These are phyloP conservation scores for Perithous albicinctus DNA, from an alignment of 2,888 invertebrate genomes.

Conservation along the genomic window DNA sequence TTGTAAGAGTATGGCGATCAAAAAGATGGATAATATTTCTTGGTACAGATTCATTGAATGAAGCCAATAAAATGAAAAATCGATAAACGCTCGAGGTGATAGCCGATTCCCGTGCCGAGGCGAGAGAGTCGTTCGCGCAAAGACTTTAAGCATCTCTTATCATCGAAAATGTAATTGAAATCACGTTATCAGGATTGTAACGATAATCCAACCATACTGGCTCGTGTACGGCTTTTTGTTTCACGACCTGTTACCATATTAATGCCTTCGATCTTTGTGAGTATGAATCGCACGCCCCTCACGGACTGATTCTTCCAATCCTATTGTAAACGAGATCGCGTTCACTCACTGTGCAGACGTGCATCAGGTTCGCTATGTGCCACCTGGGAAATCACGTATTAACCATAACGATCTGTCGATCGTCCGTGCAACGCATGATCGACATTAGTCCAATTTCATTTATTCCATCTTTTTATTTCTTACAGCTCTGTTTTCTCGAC, in stretches of 20 bases:
- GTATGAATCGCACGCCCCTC: constrained; percentile 2
- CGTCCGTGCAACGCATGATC: constrained; percentile 6
- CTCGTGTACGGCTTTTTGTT: constrained; percentile 40
- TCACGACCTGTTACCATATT: constrained; percentile 36
- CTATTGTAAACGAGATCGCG: constrained; percentile 42
- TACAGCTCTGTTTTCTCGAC: constrained; percentile 51
- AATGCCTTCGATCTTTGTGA: constrained; percentile 32
- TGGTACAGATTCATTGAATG: constrained; percentile 52
- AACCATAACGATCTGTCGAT: constrained; percentile 48
- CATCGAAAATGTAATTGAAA: constrained; percentile 70
- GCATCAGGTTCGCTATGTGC: constrained; percentile 7
- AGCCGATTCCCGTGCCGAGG: constrained; percentile 21
- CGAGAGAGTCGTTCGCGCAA: constrained; percentile 58
- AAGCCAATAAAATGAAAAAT: constrained; percentile 56
- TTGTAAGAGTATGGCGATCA: constrained; percentile 41
- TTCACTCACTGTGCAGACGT: constrained; percentile 5
- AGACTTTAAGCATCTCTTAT: constrained; percentile 63
- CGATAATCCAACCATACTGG: constrained; percentile 64
- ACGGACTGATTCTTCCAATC: constrained; percentile 31
- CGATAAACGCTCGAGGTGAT: constrained; percentile 55
- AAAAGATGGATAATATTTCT: constrained; percentile 47
- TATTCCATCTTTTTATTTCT: constrained; percentile 34
- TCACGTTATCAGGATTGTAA: constrained; percentile 68
- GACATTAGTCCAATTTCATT: constrained; percentile 34
- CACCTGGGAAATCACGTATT: constrained; percentile 7